phyloP scores from a whole-genome alignment of 1,140 invertebrate species.

The Phenacoccus solenopsis region DNA sequence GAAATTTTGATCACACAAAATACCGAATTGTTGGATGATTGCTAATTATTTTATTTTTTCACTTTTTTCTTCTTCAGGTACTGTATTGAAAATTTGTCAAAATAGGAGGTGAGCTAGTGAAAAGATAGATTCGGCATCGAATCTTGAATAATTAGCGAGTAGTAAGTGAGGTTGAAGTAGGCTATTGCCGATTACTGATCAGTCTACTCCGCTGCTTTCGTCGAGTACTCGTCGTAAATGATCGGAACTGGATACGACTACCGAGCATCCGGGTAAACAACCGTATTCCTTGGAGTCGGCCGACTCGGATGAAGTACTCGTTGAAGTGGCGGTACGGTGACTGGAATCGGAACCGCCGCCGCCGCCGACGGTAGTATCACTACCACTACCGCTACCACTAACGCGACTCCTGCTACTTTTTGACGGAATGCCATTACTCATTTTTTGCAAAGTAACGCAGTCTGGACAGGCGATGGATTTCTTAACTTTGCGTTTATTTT shows the following conservation, averaged over 20 bases:
- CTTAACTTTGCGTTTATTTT: neutral
- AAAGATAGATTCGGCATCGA: too few species aligned
- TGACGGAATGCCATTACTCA: neutral
- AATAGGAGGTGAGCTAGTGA: too few species aligned
- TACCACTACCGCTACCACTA: neutral
- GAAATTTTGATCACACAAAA: too few species aligned
- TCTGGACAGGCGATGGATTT: neutral
- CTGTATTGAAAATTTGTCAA: too few species aligned
- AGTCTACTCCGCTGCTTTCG: neutral
- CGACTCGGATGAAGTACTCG: neutral
- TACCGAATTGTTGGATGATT: too few species aligned
- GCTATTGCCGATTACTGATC: neutral
- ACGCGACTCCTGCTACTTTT: neutral
- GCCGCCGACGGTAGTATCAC: neutral
- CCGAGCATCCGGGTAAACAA: slow-evolving; percentile 3
- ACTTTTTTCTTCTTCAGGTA: too few species aligned
- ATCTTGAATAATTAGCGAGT: too few species aligned
- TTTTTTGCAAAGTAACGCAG: slow-evolving; percentile 4
- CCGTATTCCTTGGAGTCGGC: neutral
- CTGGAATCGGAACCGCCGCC: neutral
- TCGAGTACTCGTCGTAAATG: neutral
- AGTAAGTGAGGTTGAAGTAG: too few species aligned
- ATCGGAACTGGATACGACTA: neutral
- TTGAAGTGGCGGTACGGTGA: neutral
- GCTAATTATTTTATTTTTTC: too few species aligned